Percentiles rank a stretch among this genome's conserved stretches.
Conservation (phyloP, 2,113 vertebrate genomes). For the Platichthys stellatus region DNA sequence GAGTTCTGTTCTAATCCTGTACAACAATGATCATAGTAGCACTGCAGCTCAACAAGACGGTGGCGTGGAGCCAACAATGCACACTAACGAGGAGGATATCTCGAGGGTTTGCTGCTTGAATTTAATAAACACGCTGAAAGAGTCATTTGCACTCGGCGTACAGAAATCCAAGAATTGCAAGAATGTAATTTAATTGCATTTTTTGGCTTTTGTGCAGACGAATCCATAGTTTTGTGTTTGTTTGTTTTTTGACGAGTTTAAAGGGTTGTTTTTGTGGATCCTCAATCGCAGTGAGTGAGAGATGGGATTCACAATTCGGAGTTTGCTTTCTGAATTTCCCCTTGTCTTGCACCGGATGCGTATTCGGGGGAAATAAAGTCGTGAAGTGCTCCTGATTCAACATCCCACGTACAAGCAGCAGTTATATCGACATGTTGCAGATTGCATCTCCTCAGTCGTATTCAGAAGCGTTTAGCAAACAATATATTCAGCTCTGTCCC, state of each 20-base stretch:
- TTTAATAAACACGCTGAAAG: conserved; percentile 54
- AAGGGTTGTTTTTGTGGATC: not conserved
- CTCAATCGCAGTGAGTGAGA: conserved; percentile 9
- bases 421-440: conserved; percentile 37
- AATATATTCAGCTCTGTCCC: conserved; percentile 19
- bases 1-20: conserved; percentile 2
- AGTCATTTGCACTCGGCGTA: conserved; percentile 37
- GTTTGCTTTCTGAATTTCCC: not conserved
- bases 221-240: too few relatives aligned
- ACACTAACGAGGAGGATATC: conserved; percentile 56
- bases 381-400: conserved; percentile 52
- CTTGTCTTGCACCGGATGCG: conserved; percentile 9
- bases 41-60: conserved; percentile 32
- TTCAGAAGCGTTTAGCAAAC: conserved; percentile 31
- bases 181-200: conserved; percentile 69
- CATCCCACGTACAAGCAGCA: conserved; percentile 30
- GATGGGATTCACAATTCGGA: not conserved
- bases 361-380: conserved; percentile 41
- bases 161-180: conserved; percentile 52
- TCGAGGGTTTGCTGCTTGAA: conserved; percentile 47
- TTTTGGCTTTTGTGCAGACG: conserved; percentile 27
- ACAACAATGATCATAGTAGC: conserved; percentile 44
- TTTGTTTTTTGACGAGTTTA: conserved; percentile 10
- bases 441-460: conserved; percentile 21
- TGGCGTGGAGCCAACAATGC: conserved; percentile 60